Evolutionary conservation across 2,113 vertebrate genomes (phyloP).

Genomic region (Hippocampus comes): DNA sequence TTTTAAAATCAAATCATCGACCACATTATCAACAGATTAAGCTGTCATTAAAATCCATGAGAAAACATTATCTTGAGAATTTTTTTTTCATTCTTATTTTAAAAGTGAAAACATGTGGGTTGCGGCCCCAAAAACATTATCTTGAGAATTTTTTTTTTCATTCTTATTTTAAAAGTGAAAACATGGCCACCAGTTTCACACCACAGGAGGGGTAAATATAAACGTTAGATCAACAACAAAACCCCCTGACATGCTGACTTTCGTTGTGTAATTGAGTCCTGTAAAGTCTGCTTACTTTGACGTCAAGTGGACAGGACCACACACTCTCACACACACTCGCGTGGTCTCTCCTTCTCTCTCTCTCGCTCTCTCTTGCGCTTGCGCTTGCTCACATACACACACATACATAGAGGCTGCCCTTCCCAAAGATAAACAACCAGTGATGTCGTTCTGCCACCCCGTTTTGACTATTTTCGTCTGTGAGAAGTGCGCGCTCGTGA

Average conservation of each 20-base stretch:
- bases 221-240: not conserved
- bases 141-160: too few species aligned
- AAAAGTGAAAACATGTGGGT: too few species aligned
- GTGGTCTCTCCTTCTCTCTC: not conserved
- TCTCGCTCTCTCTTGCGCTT: too few species aligned
- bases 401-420: slow-evolving; percentile 18
- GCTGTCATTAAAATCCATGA: too few species aligned
- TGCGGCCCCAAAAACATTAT: too few species aligned
- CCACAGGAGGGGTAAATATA: not conserved
- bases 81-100: too few species aligned
- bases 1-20: too few species aligned
- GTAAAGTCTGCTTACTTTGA: not conserved
- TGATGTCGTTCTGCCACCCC: slow-evolving; percentile 29
- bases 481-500: slow-evolving; percentile 55
- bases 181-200: too few species aligned
- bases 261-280: not conserved
- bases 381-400: not conserved
- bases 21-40: too few species aligned
- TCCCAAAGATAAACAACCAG: slow-evolving; percentile 45
- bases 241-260: not conserved
- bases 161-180: too few species aligned
- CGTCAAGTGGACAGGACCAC: not conserved
- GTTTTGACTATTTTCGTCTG: slow-evolving; percentile 55
- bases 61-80: too few species aligned
- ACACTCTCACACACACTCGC: slow-evolving; percentile 12